Percentiles rank a stretch among this genome's conserved stretches.
Evolutionary conservation across 2,113 vertebrate genomes (phyloP).

Genomic region (Apodemus sylvaticus): DNA sequence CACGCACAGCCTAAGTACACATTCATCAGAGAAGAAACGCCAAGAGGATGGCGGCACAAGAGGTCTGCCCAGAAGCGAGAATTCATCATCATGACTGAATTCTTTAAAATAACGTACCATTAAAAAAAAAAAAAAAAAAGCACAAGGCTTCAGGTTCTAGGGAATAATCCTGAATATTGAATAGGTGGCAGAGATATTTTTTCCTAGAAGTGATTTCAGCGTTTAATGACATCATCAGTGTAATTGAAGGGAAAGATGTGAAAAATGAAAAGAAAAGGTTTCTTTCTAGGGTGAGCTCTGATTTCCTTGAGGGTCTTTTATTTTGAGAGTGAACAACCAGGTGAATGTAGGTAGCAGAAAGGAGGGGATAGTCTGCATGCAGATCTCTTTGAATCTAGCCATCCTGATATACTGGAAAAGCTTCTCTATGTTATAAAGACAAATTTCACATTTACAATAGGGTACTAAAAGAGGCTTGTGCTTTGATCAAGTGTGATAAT

Average conservation of each 20-base stretch:
- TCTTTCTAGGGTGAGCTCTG: conserved; percentile 28
- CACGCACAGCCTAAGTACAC: conserved; percentile 20
- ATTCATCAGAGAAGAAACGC: conserved; percentile 39
- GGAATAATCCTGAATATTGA: not conserved
- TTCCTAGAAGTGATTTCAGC: conserved; percentile 40
- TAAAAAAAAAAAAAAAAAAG: not conserved
- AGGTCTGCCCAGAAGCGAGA: conserved; percentile 37
- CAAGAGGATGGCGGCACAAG: not conserved
- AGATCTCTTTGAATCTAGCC: not conserved
- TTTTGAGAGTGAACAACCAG: conserved; percentile 29
- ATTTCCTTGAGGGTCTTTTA: conserved; percentile 34
- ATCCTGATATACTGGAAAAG: not conserved
- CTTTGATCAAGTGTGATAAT: not conserved
- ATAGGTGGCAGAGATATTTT: not conserved
- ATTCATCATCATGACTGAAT: conserved; percentile 50
- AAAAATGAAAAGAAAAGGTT: conserved; percentile 60
- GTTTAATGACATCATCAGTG: conserved; percentile 8
- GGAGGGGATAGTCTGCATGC: not conserved
- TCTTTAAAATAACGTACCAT: conserved; percentile 49
- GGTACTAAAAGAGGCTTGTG: not conserved
- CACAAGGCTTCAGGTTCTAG: not conserved
- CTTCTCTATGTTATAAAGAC: not conserved
- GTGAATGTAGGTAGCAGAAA: not conserved
- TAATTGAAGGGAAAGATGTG: conserved; percentile 34
- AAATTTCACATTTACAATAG: not conserved